A percentile compares a stretch with the other conserved stretches of the same genome.
These are phyloP conservation scores for Phymorhynchus buccinoides DNA, from an alignment of 1,140 invertebrate genomes.

Conservation along the genomic window DNA sequence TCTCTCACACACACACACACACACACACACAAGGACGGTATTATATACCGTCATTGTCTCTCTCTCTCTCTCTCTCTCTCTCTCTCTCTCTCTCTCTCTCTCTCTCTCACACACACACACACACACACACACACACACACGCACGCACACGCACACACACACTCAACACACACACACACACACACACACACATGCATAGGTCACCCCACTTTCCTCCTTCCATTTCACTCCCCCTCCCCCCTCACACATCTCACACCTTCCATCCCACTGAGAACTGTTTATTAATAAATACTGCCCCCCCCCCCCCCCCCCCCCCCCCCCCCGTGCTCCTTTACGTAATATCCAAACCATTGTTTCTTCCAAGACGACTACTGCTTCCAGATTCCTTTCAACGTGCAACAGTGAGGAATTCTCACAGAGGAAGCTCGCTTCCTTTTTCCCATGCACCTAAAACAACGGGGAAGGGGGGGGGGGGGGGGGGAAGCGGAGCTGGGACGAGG, in stretches of 20 bases:
- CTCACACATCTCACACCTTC: background rate
- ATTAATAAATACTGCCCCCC: background rate
- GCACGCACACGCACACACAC: no score
- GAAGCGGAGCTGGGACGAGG: no score
- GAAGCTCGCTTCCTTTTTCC: no score
- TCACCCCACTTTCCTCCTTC: background rate
- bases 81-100: background rate
- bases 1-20: background rate
- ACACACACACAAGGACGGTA: background rate
- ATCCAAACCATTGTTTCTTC: background rate
- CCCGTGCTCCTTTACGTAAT: background rate
- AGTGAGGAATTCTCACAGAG: no score
- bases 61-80: background rate
- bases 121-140: background rate
- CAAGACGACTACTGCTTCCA: no score
- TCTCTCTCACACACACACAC: conserved; percentile 12
- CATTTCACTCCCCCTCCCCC: background rate
- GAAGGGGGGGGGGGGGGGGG: no score
- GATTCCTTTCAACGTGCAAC: no score
- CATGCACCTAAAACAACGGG: no score
- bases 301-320: background rate
- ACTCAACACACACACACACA: no score
- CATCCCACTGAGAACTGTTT: background rate
- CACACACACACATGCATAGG: background rate
- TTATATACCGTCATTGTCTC: background rate